Evolutionary conservation across 2,888 invertebrate genomes (phyloP).

Genomic region (Acrobasis consociella): DNA sequence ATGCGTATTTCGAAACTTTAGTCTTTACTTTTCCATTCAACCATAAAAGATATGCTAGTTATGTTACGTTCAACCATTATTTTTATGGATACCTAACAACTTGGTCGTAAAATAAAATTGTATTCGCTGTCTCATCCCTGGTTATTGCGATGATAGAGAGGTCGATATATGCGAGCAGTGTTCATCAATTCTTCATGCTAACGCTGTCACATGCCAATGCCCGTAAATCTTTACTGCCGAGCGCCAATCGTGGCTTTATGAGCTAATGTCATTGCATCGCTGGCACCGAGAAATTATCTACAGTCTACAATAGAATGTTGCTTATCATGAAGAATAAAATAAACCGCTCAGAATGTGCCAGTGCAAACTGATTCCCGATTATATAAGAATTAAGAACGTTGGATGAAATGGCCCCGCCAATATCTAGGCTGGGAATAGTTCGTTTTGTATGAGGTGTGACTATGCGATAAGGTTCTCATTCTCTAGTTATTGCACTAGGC

Average conservation of each 20-base stretch:
- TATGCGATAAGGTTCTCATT: too few species aligned
- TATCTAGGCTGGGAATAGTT: too few species aligned
- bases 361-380: too few species aligned
- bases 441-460: too few species aligned
- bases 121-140: slow-evolving; percentile 7
- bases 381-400: too few species aligned
- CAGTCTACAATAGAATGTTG: background rate
- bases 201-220: slow-evolving; percentile 9
- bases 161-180: background rate
- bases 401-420: too few species aligned
- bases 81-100: slow-evolving; percentile 18
- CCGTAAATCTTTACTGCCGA: slow-evolving; percentile 21
- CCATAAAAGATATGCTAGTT: background rate
- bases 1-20: background rate
- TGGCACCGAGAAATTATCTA: background rate
- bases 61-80: slow-evolving; percentile 10
- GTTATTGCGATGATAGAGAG: slow-evolving; percentile 10
- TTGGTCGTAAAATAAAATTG: slow-evolving; percentile 16
- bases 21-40: background rate
- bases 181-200: slow-evolving; percentile 21
- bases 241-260: slow-evolving; percentile 7
- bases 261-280: slow-evolving; percentile 1
- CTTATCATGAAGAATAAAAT: too few species aligned
- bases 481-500: too few species aligned
- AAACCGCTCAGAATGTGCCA: too few species aligned